Evolutionary conservation across 2,797 vertebrate species (phyloP).

Genomic region (Hylomyscus alleni): DNA sequence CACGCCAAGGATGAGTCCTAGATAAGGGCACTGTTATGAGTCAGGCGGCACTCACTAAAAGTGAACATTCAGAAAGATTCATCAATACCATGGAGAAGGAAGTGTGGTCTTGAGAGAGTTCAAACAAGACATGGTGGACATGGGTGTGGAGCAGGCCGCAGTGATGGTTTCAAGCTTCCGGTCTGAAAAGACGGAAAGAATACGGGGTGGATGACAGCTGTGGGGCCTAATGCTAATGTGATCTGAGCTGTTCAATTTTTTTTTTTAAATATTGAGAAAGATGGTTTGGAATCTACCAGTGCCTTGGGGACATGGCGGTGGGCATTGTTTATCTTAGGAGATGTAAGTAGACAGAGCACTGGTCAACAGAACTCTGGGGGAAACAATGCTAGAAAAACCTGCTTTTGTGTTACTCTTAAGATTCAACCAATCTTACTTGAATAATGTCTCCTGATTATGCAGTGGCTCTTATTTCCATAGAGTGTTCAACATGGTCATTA

Average conservation of each 20-base stretch:
- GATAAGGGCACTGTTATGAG: not conserved
- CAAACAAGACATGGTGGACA: not conserved
- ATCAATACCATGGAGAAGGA: not conserved
- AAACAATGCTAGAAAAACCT: not conserved
- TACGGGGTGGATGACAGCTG: not conserved
- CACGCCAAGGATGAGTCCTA: not conserved
- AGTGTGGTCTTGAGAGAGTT: not conserved
- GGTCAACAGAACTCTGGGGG: not conserved
- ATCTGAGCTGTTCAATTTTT: conserved; percentile 26
- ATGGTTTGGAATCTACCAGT: not conserved
- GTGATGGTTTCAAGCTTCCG: not conserved
- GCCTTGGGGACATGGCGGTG: not conserved
- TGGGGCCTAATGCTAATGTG: not conserved
- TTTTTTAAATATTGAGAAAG: conserved; percentile 47
- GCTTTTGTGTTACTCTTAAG: not conserved
- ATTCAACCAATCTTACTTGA: not conserved
- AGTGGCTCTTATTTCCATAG: not conserved
- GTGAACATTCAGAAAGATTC: not conserved
- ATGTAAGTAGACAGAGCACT: not conserved
- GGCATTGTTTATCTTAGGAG: not conserved
- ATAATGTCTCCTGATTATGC: not conserved
- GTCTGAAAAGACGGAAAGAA: not conserved
- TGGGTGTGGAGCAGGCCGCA: not conserved
- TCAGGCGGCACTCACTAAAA: not conserved
- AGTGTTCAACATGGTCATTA: not conserved